phyloP scores from a whole-genome alignment of 2,797 vertebrate genomes.

The Paguma larvata region DNA sequence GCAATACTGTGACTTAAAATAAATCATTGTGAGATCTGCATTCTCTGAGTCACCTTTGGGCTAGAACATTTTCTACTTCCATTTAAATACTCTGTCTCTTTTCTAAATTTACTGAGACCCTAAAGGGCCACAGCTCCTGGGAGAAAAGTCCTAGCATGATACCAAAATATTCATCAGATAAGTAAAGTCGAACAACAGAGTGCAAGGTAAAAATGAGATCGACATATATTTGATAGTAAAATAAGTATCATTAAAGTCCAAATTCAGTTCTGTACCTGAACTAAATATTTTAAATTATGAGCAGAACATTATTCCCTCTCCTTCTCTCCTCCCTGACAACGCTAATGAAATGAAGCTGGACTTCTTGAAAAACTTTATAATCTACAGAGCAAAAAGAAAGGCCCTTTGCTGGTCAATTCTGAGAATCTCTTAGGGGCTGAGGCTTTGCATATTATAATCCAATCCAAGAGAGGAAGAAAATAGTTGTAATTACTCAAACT shows the following conservation, averaged over 20 bases:
- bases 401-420: not conserved
- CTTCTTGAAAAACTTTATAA: not conserved
- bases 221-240: constrained; percentile 1
- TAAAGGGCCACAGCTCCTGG: not conserved
- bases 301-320: not conserved
- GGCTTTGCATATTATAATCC: not conserved
- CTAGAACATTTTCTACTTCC: constrained; percentile 45
- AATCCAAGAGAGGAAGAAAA: not conserved
- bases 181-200: constrained; percentile 9
- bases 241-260: not conserved
- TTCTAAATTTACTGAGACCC: constrained; percentile 34
- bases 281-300: constrained; percentile 9
- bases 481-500: not conserved
- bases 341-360: constrained; percentile 12
- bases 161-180: constrained; percentile 38
- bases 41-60: constrained; percentile 41
- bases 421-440: not conserved
- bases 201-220: not conserved
- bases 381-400: not conserved
- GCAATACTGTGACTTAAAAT: constrained; percentile 45
- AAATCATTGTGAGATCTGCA: constrained; percentile 41
- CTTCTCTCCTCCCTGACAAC: too few species aligned
- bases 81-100: not conserved
- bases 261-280: not conserved
- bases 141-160: not conserved